A percentile compares a stretch with the other conserved stretches of the same genome.
Evolutionary conservation across 2,888 invertebrate species (phyloP).

Genomic region (Nebria salina): DNA sequence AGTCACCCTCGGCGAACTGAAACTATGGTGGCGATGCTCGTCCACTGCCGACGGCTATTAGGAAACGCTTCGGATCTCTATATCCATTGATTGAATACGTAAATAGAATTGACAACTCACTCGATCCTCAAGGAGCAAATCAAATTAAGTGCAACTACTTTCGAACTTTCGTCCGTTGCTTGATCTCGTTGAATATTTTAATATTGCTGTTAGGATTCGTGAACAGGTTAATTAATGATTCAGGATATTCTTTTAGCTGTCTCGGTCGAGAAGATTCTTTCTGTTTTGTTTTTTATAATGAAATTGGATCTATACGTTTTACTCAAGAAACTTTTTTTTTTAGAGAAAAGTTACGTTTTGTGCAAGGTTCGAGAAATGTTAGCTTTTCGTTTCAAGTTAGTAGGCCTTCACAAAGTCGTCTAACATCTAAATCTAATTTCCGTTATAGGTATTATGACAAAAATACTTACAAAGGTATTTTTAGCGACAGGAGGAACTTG

Average conservation of each 20-base stretch:
- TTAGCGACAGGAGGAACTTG: slow-evolving; percentile 29
- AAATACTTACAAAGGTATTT: slow-evolving; percentile 19
- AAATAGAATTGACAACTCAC: slow-evolving; percentile 1
- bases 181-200: not conserved
- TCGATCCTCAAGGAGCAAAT: not conserved
- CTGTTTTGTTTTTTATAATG: no score
- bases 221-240: no score
- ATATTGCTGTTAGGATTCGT: not conserved
- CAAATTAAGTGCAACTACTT: not conserved
- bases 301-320: no score
- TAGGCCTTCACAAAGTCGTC: not conserved
- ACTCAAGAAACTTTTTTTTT: no score
- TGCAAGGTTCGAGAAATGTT: no score
- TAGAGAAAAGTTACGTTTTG: no score
- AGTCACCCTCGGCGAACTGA: slow-evolving; percentile 10
- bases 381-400: not conserved
- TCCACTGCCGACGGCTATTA: not conserved
- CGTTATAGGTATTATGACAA: not conserved
- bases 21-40: slow-evolving; percentile 9
- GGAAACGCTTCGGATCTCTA: not conserved
- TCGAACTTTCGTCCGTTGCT: not conserved
- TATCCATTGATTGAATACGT: not conserved
- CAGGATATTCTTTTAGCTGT: no score
- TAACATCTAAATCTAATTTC: not conserved
- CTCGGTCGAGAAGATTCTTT: no score